A percentile compares a stretch with the other conserved stretches of the same genome.
Conservation (phyloP, 2,797 vertebrate genomes). For the Coccyzus lansbergi region DNA sequence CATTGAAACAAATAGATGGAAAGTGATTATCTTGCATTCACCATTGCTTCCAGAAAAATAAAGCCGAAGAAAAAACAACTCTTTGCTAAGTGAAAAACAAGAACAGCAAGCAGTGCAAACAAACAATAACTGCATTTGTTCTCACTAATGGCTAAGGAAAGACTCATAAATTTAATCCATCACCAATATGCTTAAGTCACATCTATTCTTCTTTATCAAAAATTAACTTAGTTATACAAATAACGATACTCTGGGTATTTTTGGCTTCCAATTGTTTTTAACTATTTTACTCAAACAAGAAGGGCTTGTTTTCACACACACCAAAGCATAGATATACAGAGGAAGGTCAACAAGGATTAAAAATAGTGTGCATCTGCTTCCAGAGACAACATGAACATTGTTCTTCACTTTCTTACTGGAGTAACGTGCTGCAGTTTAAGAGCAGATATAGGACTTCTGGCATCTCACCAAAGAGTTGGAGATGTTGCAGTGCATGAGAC, state of each 20-base stretch:
- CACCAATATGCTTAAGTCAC: neutral
- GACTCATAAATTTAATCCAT: neutral
- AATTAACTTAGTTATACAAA: neutral
- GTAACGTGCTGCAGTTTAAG: neutral
- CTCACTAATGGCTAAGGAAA: neutral
- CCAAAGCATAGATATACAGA: neutral
- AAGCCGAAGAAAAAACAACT: neutral
- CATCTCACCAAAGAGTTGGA: neutral
- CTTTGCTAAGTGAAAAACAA: neutral
- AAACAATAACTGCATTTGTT: neutral
- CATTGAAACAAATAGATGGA: neutral
- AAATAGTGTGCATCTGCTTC: neutral
- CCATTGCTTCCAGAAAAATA: neutral
- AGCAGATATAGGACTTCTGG: neutral
- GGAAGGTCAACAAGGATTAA: neutral
- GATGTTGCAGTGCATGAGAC: neutral
- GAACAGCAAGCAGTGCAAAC: neutral
- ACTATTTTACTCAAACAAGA: neutral
- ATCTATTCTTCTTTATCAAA: neutral
- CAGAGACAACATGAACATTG: neutral
- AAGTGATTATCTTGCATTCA: neutral
- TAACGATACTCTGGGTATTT: neutral
- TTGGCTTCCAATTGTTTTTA: neutral
- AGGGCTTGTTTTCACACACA: neutral
- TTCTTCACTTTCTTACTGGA: neutral